Conservation (phyloP, 2,888 invertebrate species). For the Dromius quadrimaculatus region DNA sequence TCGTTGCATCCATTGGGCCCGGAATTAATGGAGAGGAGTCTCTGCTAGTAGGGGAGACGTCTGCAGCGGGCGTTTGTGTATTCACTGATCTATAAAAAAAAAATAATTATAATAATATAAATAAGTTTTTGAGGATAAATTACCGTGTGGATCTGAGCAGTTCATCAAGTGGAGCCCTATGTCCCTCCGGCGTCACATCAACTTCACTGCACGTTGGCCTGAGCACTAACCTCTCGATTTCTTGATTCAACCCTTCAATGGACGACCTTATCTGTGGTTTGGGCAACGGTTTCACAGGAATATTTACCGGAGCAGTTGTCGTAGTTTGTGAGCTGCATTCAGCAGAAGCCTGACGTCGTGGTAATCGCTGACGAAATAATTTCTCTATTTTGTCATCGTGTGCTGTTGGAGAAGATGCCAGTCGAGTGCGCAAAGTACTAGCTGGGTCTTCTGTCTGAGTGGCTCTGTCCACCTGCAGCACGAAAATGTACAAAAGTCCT, state of each 20-base stretch:
- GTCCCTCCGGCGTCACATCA: conserved; percentile 85
- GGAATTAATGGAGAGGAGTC: conserved; percentile 75
- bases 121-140: too few species aligned
- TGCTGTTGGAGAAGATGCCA: conserved; percentile 60
- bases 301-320: conserved; percentile 69
- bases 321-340: conserved; percentile 62
- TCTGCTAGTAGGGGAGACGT: conserved; percentile 74
- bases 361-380: conserved; percentile 70
- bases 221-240: conserved; percentile 84
- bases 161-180: conserved; percentile 86
- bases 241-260: conserved; percentile 88
- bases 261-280: conserved; percentile 83
- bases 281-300: conserved; percentile 71
- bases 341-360: conserved; percentile 71
- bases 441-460: conserved; percentile 80
- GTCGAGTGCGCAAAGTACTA: conserved; percentile 56
- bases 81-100: conserved; percentile 77
- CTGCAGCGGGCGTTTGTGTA: conserved; percentile 85
- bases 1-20: conserved; percentile 74
- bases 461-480: conserved; percentile 81
- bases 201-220: conserved; percentile 54
- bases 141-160: conserved; percentile 71
- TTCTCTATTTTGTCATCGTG: conserved; percentile 74
- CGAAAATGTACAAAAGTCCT: conserved; percentile 75
- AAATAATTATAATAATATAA: too few species aligned